Conservation (phyloP, 2,113 vertebrate species). For the Machaerirhynchus nigripectus region DNA sequence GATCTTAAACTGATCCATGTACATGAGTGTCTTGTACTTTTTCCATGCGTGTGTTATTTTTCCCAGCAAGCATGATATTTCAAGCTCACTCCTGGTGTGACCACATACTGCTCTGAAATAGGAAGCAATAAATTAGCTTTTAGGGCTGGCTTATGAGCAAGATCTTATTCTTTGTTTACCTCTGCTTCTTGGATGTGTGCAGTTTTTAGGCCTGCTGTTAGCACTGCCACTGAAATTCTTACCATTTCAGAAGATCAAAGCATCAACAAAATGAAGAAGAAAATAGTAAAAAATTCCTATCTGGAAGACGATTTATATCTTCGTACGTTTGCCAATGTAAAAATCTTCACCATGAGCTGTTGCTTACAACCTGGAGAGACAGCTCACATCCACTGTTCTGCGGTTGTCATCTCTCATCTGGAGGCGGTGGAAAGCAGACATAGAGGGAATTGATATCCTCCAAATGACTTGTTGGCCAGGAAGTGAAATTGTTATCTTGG, state of each 20-base stretch:
- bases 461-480: not conserved
- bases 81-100: not conserved
- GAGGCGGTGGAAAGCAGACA: not conserved
- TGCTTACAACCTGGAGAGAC: not conserved
- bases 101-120: not conserved
- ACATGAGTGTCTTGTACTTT: not conserved
- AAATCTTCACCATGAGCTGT: not conserved
- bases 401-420: not conserved
- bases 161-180: not conserved
- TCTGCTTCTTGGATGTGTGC: not conserved
- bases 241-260: not conserved
- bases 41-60: not conserved
- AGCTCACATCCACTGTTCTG: not conserved
- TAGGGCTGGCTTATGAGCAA: not conserved
- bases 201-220: not conserved
- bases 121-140: constrained; percentile 19
- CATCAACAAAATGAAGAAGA: not conserved
- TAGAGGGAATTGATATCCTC: not conserved
- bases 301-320: not conserved
- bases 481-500: not conserved
- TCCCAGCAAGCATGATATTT: not conserved
- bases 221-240: not conserved
- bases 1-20: not conserved
- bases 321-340: not conserved
- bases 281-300: not conserved